Conservation (phyloP, 2,797 vertebrate genomes). For the Cryptoblepharus egeriae region DNA sequence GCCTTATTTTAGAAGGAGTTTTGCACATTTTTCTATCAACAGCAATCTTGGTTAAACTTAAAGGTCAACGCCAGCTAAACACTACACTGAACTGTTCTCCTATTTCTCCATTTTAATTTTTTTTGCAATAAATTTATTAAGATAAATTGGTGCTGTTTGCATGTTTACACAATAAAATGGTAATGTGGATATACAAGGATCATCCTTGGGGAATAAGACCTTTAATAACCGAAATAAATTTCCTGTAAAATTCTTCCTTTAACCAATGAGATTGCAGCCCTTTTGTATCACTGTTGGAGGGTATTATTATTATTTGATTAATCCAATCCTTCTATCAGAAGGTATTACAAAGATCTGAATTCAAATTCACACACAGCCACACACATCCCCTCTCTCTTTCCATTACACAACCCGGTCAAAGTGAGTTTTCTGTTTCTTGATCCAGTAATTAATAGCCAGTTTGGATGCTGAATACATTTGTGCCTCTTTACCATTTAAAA, state of each 20-base stretch:
- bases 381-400: not conserved
- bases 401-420: not conserved
- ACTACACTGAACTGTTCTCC: conserved; percentile 47
- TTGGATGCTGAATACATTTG: not conserved
- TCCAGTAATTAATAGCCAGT: not conserved
- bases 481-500: not conserved
- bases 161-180: not conserved
- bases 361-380: not conserved
- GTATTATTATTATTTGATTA: too few species aligned
- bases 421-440: not conserved
- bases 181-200: not conserved
- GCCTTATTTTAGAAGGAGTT: conserved; percentile 51
- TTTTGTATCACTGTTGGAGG: too few species aligned
- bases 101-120: too few species aligned
- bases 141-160: not conserved
- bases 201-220: not conserved
- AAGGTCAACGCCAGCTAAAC: conserved; percentile 40
- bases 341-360: not conserved
- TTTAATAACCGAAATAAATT: not conserved
- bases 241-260: not conserved
- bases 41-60: conserved; percentile 32
- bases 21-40: conserved; percentile 47
- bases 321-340: not conserved
- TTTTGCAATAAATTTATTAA: not conserved
- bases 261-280: not conserved